Base-by-base conservation (phyloP, 2,888 invertebrate genomes). In the Eristalis tenax region DNA sequence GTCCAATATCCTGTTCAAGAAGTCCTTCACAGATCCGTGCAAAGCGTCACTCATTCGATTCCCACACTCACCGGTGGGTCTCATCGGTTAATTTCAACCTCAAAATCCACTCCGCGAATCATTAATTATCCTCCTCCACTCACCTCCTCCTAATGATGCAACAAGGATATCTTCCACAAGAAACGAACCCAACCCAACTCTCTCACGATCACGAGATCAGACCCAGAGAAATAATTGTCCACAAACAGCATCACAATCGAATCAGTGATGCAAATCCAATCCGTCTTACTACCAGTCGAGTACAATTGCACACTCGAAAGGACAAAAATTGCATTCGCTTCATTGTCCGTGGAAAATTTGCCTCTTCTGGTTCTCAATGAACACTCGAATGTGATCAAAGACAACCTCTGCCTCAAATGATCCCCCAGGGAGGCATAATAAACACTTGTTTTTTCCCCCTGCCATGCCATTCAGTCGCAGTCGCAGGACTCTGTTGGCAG, bases 351-450 rank as follows among this genome's bases (percentile, higher is more conserved):
- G 61, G 63, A 76, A 69, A 80, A 73, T 80, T 66, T 76, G 76
- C 38, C 59, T 69, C 56, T 65, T n/a, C 23, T 2, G 2, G 28
- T 50, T 64, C 56, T 84, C 77, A 79, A 83, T 78, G 70, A 73
- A 43, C 74, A 76, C 82, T 82, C 76, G 69, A 75, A 50, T 13
- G 4, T 10, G 56, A 28, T 38, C 26, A 79, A 80, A 57, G 71
- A 43, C 65, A 59, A 65, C 35, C 40, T 73, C 71, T 28, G 32
- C 32, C 18, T 35, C 40, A 80, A 75, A 90, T 90, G 89, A 89
- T 89, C 69, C 89, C 89, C 89, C 88, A 88, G 89, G 89, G 90
- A 90, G 90, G 90, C 88, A 89, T 90, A 91, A 92, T 91, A 91
- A 91, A 91, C 91, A 91, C 91, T 83, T 87, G 87, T 87, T 50